Conservation (phyloP, 2,797 vertebrate genomes). For the Stomatorhinus walkeri region DNA sequence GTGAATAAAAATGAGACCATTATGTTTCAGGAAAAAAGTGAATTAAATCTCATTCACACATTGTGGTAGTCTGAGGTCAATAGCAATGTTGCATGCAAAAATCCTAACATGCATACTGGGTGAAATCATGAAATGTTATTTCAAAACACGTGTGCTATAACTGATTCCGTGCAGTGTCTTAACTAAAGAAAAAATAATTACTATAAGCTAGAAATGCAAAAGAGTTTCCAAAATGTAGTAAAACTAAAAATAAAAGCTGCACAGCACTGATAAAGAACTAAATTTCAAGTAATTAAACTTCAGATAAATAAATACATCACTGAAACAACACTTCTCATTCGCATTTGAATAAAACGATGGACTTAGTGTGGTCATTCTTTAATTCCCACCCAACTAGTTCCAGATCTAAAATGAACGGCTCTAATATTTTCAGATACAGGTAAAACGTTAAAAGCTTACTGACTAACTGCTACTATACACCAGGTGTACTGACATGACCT, state of each 20-base stretch:
- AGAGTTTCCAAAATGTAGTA: slow-evolving; percentile 46
- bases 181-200: neutral
- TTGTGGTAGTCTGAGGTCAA: neutral
- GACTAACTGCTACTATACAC: slow-evolving; percentile 28
- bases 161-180: neutral
- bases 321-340: slow-evolving; percentile 58
- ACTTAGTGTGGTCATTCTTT: slow-evolving; percentile 45
- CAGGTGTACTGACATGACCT: slow-evolving; percentile 27
- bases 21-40: neutral
- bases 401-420: slow-evolving; percentile 43
- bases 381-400: slow-evolving; percentile 37
- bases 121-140: slow-evolving; percentile 29
- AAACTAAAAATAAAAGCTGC: slow-evolving; percentile 49
- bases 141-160: slow-evolving; percentile 33
- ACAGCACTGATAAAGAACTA: slow-evolving; percentile 56
- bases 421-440: slow-evolving; percentile 34
- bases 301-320: slow-evolving; percentile 68
- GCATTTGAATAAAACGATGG: slow-evolving; percentile 54
- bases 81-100: neutral
- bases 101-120: neutral
- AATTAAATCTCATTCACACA: neutral
- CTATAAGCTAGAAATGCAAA: neutral
- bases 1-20: neutral
- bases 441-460: slow-evolving; percentile 31
- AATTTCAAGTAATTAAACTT: slow-evolving; percentile 69